phyloP scores from a whole-genome alignment of 2,113 vertebrate genomes.

The Zapornia atra region DNA sequence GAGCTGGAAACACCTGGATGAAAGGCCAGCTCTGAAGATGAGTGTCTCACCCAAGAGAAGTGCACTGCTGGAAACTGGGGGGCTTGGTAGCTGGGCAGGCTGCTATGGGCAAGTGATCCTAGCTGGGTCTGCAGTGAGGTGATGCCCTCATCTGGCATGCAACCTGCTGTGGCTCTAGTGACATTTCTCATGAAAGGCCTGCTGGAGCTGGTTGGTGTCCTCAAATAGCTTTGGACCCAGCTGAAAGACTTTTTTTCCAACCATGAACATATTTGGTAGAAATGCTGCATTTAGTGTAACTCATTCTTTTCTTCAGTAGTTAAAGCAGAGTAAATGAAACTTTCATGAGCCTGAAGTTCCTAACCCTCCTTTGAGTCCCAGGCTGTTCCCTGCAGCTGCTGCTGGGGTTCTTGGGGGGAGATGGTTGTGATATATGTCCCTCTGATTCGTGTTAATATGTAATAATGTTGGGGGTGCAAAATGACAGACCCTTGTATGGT shows the following conservation, averaged over 20 bases:
- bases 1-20: not conserved
- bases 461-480: no score
- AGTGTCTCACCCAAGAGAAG: not conserved
- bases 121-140: not conserved
- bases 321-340: not conserved
- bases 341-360: not conserved
- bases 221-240: not conserved
- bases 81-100: not conserved
- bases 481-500: no score
- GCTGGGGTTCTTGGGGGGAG: not conserved
- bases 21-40: not conserved
- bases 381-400: not conserved
- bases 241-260: not conserved
- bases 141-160: not conserved
- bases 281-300: not conserved
- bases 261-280: not conserved
- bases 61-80: accelerated
- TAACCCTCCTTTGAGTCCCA: not conserved
- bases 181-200: not conserved
- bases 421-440: no score
- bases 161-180: not conserved
- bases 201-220: not conserved
- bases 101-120: not conserved
- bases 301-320: not conserved
- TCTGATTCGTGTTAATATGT: no score